These are phyloP conservation scores for Phortica magna DNA, from an alignment of 2,888 invertebrate species.

Conservation along the genomic window DNA sequence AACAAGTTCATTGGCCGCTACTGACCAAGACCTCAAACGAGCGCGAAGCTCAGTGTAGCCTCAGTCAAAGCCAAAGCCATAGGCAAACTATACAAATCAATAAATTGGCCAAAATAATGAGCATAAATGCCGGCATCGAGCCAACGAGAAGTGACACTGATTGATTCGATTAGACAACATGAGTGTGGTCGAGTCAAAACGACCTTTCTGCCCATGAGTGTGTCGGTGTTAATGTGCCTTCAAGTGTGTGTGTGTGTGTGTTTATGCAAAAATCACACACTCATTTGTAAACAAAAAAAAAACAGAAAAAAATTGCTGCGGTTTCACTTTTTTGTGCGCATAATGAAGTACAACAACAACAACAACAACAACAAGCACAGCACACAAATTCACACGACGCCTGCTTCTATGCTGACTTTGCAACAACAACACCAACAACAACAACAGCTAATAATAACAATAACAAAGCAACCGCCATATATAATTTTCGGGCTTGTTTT, in stretches of 20 bases:
- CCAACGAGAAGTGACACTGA: not conserved
- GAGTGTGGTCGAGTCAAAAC: not conserved
- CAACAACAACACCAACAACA: not conserved
- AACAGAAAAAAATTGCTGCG: not conserved
- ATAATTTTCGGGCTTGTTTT: constrained; percentile 5
- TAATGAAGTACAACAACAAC: not conserved
- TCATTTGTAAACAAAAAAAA: no score
- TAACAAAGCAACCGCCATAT: not conserved
- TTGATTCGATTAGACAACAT: not conserved
- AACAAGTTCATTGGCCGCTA: constrained; percentile 5
- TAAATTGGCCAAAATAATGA: constrained; percentile 15
- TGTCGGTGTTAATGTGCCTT: not conserved
- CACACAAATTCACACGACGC: not conserved
- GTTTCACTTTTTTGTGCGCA: not conserved
- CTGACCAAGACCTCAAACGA: not conserved
- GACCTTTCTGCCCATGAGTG: not conserved
- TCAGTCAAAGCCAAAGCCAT: constrained; percentile 6
- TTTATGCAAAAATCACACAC: not conserved
- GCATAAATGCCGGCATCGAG: not conserved
- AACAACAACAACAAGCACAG: not conserved
- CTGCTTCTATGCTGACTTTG: not conserved
- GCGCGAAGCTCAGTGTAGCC: not conserved
- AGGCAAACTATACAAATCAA: constrained; percentile 9
- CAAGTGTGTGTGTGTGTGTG: not conserved
- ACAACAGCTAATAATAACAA: not conserved